These are phyloP conservation scores for Lasioglossum malachurum DNA, from an alignment of 2,888 invertebrate genomes.

Conservation along the genomic window DNA sequence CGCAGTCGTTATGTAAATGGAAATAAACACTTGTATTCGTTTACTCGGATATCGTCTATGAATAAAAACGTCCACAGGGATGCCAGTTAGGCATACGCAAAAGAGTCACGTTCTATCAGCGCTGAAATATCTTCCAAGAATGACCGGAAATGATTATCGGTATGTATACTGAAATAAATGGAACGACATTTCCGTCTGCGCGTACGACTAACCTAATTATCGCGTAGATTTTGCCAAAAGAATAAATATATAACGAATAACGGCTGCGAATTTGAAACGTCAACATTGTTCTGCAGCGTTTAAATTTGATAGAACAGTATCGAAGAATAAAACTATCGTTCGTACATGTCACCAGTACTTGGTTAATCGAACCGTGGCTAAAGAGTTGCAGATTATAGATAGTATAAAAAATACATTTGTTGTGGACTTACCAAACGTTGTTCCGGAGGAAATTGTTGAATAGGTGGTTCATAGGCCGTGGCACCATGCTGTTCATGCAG, in stretches of 20 bases:
- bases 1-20: not conserved
- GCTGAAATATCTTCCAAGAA: conserved; percentile 31
- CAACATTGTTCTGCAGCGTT: no score
- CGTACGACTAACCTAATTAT: conserved; percentile 8
- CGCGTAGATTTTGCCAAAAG: not conserved
- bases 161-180: conserved; percentile 29
- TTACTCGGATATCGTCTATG: no score
- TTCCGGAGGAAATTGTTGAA: conserved; percentile 32
- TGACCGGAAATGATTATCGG: conserved; percentile 57
- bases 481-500: conserved; percentile 42
- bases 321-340: no score
- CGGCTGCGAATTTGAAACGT: no score
- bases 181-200: conserved; percentile 6
- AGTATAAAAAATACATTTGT: not conserved
- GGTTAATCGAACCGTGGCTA: not conserved
- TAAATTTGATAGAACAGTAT: no score
- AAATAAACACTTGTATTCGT: not conserved
- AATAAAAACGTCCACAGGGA: not conserved
- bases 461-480: conserved; percentile 21
- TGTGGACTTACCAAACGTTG: conserved; percentile 57
- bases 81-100: not conserved
- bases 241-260: not conserved
- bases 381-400: not conserved
- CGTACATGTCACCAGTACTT: not conserved
- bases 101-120: conserved; percentile 39